phyloP scores from a whole-genome alignment of 2,888 invertebrate genomes.

The Pseudococcus jackbeardsleyi region DNA sequence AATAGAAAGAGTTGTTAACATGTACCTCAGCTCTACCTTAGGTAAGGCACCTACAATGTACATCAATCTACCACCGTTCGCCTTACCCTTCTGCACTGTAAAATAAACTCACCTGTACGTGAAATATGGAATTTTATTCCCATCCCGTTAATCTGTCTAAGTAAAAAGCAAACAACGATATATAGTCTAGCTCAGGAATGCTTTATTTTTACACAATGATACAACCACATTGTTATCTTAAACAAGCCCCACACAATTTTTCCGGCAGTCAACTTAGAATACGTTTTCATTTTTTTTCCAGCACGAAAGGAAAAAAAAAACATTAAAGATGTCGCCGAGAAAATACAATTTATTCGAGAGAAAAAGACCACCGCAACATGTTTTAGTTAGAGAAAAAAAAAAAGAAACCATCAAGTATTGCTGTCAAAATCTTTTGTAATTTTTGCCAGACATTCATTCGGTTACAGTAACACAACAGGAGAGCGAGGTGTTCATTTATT shows the following conservation, averaged over 20 bases:
- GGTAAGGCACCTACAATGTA: neutral
- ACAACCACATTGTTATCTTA: constrained; percentile 39
- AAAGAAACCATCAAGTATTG: constrained; percentile 46
- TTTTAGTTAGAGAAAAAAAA: neutral
- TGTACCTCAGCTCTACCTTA: neutral
- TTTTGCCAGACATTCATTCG: constrained; percentile 38
- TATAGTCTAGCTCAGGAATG: neutral
- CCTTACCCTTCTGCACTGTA: neutral
- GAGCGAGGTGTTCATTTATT: neutral
- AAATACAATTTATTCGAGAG: constrained; percentile 49
- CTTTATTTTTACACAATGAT: constrained; percentile 33
- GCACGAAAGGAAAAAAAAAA: neutral
- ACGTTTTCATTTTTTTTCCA: constrained; percentile 29
- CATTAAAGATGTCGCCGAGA: neutral
- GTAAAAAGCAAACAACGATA: constrained; percentile 15
- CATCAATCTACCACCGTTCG: neutral
- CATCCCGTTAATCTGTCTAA: neutral
- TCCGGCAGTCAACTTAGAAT: neutral
- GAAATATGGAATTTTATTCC: neutral
- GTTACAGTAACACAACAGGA: neutral
- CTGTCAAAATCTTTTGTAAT: constrained; percentile 36
- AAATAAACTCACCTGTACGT: constrained; percentile 19
- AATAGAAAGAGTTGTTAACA: neutral
- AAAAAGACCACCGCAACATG: constrained; percentile 30
- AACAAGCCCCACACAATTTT: constrained; percentile 30